Evolutionary conservation across 2,797 vertebrate species (phyloP).

Genomic region (Melanitta fusca): DNA sequence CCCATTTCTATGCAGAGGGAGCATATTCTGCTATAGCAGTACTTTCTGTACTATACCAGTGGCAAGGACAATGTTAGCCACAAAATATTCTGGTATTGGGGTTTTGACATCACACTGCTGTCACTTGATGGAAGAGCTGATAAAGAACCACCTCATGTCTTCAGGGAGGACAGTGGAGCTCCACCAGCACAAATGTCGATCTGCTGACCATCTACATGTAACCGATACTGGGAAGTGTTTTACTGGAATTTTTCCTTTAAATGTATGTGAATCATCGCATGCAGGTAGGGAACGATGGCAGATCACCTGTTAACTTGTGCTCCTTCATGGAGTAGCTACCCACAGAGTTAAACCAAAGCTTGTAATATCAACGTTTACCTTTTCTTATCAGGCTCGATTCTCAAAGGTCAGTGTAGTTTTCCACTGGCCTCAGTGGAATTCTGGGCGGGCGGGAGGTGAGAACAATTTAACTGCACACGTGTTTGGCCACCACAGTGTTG

Average conservation of each 20-base stretch:
- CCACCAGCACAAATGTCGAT: neutral
- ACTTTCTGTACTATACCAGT: neutral
- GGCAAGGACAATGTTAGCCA: neutral
- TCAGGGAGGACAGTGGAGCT: neutral
- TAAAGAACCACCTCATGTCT: neutral
- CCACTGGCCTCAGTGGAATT: neutral
- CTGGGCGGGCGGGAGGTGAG: accelerated
- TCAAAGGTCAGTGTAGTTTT: neutral
- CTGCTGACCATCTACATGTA: neutral
- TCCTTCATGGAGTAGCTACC: neutral
- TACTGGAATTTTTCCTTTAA: neutral
- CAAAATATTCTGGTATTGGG: neutral
- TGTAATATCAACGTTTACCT: neutral
- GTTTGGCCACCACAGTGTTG: neutral
- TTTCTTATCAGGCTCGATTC: neutral
- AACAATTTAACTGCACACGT: neutral
- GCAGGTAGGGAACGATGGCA: neutral
- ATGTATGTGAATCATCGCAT: neutral
- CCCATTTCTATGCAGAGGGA: neutral
- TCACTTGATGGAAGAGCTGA: neutral
- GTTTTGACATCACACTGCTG: neutral
- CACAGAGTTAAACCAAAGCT: neutral
- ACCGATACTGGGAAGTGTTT: neutral
- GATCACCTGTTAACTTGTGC: neutral
- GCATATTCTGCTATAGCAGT: neutral